Evolutionary conservation across 2,113 vertebrate genomes (phyloP), one percentile per base, ranked within the genome.

Genomic region (Hystrix brachyura): DNA sequence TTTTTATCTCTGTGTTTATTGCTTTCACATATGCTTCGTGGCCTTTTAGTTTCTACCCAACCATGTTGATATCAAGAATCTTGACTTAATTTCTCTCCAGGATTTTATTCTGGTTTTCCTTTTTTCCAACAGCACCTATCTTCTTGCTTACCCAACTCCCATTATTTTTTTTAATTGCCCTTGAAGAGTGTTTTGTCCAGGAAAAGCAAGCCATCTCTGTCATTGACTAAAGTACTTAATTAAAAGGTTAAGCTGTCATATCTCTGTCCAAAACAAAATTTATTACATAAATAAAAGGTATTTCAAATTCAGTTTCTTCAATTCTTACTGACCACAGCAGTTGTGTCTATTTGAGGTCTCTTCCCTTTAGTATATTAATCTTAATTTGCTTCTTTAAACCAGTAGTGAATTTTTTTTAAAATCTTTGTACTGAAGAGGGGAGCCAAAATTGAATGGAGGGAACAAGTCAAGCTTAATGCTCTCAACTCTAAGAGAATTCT

Each of bases 141-240:
- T 7, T 89, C 46, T 15, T 62, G n/a, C 23, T 85, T 34, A 65
- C 1, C 74, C 46, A 83, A 72, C 13, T 82, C 46, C 46, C 32
- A 84, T 64, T n/a, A 84, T 64, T 17, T 34, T 69, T 32, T 81
- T 34, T 48, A 62, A 67, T 94, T 32, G 13, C 74, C 29, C 46
- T 95, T 91, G 32, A 85, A 94, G 59, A 92, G 11, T 48, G 69
- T 83, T 96, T 91, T 94, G 57, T 87, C 34, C 62, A 43, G 23
- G 74, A 88, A 80, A 76, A 85, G 57, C n/a, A 78, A 91, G n/a
- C 32, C 59, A 23, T 18, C 27, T 71, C 14, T 46, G 9, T 71
- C 7, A 94, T 17, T 57, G 90, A 92, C 14, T 81, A 53, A 88
- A 43, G 23, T 29, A 9, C 9, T 89, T 65, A 86, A 48, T 72